Evolutionary conservation across 2,113 vertebrate species (phyloP).

Genomic region (Takifugu flavidus): DNA sequence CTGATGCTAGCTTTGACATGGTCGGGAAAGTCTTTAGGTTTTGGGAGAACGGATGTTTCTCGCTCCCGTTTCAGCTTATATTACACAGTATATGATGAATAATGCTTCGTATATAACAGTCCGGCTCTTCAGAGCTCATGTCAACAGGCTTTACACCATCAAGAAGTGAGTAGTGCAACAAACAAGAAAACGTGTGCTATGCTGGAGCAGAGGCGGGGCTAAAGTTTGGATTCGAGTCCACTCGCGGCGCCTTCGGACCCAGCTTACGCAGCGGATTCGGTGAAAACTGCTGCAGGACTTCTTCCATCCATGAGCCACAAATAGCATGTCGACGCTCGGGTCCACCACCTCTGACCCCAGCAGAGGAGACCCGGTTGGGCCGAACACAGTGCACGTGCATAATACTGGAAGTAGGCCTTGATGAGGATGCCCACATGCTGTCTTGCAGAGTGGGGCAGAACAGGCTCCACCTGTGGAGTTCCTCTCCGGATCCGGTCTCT

Average conservation of each 20-base stretch:
- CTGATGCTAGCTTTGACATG: no score
- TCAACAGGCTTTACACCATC: conserved; percentile 36
- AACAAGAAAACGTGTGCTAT: conserved; percentile 28
- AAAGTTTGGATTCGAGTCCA: neutral
- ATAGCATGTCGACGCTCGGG: no score
- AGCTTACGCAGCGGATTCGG: no score
- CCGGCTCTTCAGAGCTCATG: conserved; percentile 46
- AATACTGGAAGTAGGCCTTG: no score
- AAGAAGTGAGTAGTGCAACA: conserved; percentile 47
- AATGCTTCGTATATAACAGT: conserved; percentile 35
- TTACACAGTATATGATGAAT: neutral
- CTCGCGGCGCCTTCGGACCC: no score
- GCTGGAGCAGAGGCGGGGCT: conserved; percentile 41
- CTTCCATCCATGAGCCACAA: no score
- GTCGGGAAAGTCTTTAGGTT: no score
- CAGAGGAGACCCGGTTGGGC: no score
- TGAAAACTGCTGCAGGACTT: neutral
- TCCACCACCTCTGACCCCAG: no score
- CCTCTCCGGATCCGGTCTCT: neutral
- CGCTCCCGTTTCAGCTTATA: no score
- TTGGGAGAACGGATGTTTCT: no score
- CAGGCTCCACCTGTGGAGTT: neutral
- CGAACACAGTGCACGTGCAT: no score
- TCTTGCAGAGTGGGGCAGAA: neutral
- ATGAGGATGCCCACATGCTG: conserved; percentile 17